Evolutionary conservation across 2,797 vertebrate species (phyloP), one percentile per base, ranked within the genome.

Genomic region (Leucoraja ocellata): DNA sequence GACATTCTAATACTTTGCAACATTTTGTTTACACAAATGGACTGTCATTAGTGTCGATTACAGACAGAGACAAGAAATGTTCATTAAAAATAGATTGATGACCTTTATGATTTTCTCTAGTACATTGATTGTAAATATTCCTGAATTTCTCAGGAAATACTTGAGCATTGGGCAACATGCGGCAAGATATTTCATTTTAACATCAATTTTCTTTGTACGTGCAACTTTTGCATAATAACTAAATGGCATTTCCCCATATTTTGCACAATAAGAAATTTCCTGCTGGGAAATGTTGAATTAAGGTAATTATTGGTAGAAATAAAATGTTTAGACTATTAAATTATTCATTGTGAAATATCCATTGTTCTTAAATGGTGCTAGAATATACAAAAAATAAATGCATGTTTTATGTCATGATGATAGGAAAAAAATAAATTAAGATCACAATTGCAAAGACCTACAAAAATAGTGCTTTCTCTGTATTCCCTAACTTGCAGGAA

Each of bases 41-140:
- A 39, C 39, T 91, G 68, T 91, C 71, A 91, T 76, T 71, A 76
- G 71, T 58, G 39, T 92, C 90, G 46, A 92, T 76, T 92, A 63
- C 90, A 92, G 46, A 58, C 21, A 92, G 23, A 74, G 32, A 63
- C 83, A 86, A 86, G 83, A 86, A 86, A 28, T 86, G 83, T 86
- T 86, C 83, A 63, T 86, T 86, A 86, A 86, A 86, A n/a, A 63
- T 61, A 65, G 7, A 32, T 23, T 8, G 39, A 81, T 23, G 16
- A 28, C 84, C 61, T 61, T 65, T 61, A n/a, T 6, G 7, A 58
- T 32, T 68, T 68, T 63, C 81, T 32, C 13, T n/a, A 68, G 8
- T 18, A 68, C 7, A 32, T n/a, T 18, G n/a, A 16, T 23, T 63
- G 25, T 63, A 58, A 65, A 65, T 88, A 32, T 68, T n/a, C 28